A percentile compares a stretch with the other conserved stretches of the same genome.
Evolutionary conservation across 23 tunicate genomes (phyloP).

Genomic region (Corella eumyota): DNA sequence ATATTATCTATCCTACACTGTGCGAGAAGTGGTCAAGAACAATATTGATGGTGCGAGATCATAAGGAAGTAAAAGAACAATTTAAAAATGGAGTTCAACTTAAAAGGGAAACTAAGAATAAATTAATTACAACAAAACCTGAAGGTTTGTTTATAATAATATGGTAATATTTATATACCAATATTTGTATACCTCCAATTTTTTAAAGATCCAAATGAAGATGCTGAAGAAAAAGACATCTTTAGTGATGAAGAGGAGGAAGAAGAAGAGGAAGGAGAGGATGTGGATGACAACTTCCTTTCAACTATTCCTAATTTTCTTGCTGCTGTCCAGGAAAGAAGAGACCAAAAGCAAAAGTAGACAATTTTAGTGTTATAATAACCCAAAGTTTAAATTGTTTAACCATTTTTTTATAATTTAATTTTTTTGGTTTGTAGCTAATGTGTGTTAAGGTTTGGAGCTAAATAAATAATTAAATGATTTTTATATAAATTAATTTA

Average conservation of each 20-base stretch:
- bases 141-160: not conserved
- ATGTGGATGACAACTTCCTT: slow-evolving; percentile 36
- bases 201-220: too few relatives aligned
- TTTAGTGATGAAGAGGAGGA: slow-evolving; percentile 64
- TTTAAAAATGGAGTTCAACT: not conserved
- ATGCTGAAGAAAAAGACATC: too few relatives aligned
- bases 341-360: slow-evolving; percentile 12
- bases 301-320: slow-evolving; percentile 30
- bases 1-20: slow-evolving; percentile 65
- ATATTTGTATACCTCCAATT: not conserved
- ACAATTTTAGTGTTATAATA: not conserved
- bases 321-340: slow-evolving; percentile 25
- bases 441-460: too few relatives aligned
- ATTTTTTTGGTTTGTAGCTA: too few relatives aligned
- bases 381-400: too few relatives aligned
- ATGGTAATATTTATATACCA: not conserved
- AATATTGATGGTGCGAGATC: slow-evolving; percentile 36
- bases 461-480: too few relatives aligned
- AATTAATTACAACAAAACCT: not conserved
- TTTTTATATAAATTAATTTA: too few relatives aligned
- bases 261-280: slow-evolving; percentile 42
- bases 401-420: too few relatives aligned
- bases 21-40: slow-evolving; percentile 67
- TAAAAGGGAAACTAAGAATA: not conserved
- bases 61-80: slow-evolving; percentile 28